Conservation (phyloP, 2,113 vertebrate species). For the Rhombomys opimus region DNA sequence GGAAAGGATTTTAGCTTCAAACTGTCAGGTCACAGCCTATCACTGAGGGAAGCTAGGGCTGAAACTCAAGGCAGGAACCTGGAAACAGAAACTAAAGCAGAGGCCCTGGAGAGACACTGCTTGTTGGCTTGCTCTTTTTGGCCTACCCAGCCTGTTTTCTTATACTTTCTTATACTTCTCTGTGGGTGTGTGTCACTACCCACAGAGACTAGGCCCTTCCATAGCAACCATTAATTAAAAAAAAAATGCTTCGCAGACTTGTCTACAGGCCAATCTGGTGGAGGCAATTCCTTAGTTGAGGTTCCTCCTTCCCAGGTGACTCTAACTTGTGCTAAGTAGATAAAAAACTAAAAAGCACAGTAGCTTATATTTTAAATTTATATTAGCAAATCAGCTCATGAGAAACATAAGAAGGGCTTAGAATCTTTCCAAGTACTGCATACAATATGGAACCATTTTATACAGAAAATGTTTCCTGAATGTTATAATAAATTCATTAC, state of each 20-base stretch:
- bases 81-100: background rate
- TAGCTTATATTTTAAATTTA: conserved; percentile 20
- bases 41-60: background rate
- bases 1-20: background rate
- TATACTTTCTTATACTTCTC: background rate
- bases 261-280: background rate
- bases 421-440: background rate
- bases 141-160: background rate
- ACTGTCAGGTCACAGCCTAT: background rate
- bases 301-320: background rate
- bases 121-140: background rate
- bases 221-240: background rate
- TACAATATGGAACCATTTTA: background rate
- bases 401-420: background rate
- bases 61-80: background rate
- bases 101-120: background rate
- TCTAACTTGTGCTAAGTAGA: background rate
- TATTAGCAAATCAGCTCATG: conserved; percentile 28
- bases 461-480: background rate
- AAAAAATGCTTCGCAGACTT: background rate
- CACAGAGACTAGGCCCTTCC: background rate
- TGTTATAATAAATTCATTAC: conserved; percentile 9
- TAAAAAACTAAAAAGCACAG: background rate
- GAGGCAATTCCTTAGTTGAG: background rate
- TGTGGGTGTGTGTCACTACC: background rate